Evolutionary conservation across 2,113 vertebrate species (phyloP), one percentile per base, ranked within the genome.

Genomic region (Dascyllus trimaculatus): DNA sequence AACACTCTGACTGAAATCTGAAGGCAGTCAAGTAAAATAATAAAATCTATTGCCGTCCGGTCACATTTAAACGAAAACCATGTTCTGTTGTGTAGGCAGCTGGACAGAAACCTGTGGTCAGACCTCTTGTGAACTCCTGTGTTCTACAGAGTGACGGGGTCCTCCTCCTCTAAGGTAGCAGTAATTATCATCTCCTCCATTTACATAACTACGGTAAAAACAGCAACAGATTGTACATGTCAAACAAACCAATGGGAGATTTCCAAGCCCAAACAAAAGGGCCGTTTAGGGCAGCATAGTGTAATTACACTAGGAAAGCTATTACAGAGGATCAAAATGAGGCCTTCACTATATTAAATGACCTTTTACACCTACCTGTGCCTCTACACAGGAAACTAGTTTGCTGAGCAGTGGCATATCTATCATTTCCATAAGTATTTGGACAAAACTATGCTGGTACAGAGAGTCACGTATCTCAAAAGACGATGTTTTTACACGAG

Each of bases 361-460:
- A 96, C 95, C 95, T 96, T 95, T 96, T 94, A 93, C 94, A 95
- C 97, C 97, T 96, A 96, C 95, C 95, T 96, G 95, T 91, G 92
- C 46, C 53, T 54, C 11, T 4, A n/a, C 17, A n/a, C 19, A 25
- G 52, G 10, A 48, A 75, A 53, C 18, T 9, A 5, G 65, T 51
- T 65, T 49, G 38, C 43, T 74, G 60, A 66, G 57, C 51, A 15
- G 35, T 24, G 86, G 54, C 25, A 95, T 94, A 96, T 96, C 93
- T 95, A 95, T 96, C 94, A 43, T 43, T 43, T 95, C 94, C 94
- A 94, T n/a, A 94, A 95, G 95, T 95, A 94, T 96, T 95, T 71
- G 32, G 65, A 43, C 11, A 43, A 3, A 43, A 14, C 40, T 43
- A 14, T 43, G 11, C 40, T 15, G 40, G 40, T 43, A 43, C 40